Conservation (phyloP, 2,113 vertebrate species). For the Sinocyclocheilus grahami region DNA sequence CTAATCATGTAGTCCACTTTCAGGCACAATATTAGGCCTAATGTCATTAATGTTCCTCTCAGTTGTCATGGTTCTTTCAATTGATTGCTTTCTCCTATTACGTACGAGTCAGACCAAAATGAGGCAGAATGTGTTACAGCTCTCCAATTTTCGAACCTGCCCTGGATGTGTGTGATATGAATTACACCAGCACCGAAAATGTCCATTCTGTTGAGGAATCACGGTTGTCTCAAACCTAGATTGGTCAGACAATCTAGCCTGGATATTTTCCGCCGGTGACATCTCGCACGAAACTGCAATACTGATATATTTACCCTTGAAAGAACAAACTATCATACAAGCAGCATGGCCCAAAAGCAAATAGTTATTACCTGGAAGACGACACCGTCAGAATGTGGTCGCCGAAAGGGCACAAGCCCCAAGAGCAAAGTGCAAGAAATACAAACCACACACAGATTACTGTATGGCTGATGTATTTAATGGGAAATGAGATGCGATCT, state of each 20-base stretch:
- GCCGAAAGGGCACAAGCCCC: constrained; percentile 28
- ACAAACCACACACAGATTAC: constrained; percentile 18
- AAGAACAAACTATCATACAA: constrained; percentile 27
- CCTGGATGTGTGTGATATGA: constrained; percentile 42
- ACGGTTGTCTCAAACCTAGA: constrained; percentile 29
- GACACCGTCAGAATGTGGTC: constrained; percentile 21
- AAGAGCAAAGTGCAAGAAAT: constrained; percentile 17
- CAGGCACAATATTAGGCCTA: constrained; percentile 35
- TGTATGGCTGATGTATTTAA: constrained; percentile 7
- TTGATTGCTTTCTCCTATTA: constrained; percentile 45
- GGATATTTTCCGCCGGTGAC: neutral
- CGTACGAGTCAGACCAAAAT: constrained; percentile 34
- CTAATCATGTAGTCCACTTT: constrained; percentile 32
- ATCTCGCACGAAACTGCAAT: neutral
- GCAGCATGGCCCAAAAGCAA: constrained; percentile 33
- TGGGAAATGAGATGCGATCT: neutral
- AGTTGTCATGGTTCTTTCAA: constrained; percentile 39
- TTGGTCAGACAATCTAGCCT: constrained; percentile 11
- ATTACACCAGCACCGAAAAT: constrained; percentile 22
- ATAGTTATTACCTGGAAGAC: constrained; percentile 37
- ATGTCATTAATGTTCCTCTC: constrained; percentile 37
- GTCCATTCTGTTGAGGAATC: constrained; percentile 32
- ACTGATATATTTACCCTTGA: constrained; percentile 30
- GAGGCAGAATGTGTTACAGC: constrained; percentile 33
- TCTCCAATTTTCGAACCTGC: constrained; percentile 35